A percentile compares a stretch with the other conserved stretches of the same genome.
These are phyloP conservation scores for Heliconius erato DNA, from an alignment of 2,888 invertebrate species.

Conservation along the genomic window DNA sequence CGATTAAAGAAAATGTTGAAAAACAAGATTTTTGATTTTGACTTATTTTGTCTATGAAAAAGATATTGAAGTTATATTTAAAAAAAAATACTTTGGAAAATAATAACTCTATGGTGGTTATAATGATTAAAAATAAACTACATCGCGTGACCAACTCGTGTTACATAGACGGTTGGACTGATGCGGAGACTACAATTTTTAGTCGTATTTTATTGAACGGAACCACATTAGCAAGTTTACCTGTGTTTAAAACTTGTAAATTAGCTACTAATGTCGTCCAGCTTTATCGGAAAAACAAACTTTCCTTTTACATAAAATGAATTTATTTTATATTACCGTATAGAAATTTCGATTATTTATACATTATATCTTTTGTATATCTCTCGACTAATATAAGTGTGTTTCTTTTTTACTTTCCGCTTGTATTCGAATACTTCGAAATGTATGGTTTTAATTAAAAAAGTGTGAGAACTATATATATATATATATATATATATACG, in stretches of 20 bases:
- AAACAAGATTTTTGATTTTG: too few species aligned
- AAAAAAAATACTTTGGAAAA: too few species aligned
- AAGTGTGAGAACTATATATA: too few species aligned
- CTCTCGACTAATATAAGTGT: neutral
- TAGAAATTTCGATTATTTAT: neutral
- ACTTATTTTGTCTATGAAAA: too few species aligned
- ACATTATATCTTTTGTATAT: neutral
- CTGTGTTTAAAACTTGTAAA: slow-evolving; percentile 52
- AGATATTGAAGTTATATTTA: neutral
- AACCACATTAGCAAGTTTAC: slow-evolving; percentile 52
- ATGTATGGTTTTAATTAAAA: too few species aligned
- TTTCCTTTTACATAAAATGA: slow-evolving; percentile 31
- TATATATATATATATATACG: too few species aligned
- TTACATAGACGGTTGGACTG: slow-evolving; percentile 54
- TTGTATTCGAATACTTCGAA: too few species aligned
- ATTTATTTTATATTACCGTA: slow-evolving; percentile 1
- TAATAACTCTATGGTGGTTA: neutral
- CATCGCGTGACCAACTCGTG: slow-evolving; percentile 54
- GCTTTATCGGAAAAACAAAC: slow-evolving; percentile 41
- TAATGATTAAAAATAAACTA: slow-evolving; percentile 49
- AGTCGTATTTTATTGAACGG: slow-evolving; percentile 52
- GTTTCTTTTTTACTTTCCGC: too few species aligned
- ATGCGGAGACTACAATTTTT: slow-evolving; percentile 56
- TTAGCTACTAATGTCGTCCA: slow-evolving; percentile 48
- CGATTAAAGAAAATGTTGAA: too few species aligned